These are phyloP conservation scores for Vulpes ferrilata DNA, from an alignment of 2,113 vertebrate species.

Conservation along the genomic window DNA sequence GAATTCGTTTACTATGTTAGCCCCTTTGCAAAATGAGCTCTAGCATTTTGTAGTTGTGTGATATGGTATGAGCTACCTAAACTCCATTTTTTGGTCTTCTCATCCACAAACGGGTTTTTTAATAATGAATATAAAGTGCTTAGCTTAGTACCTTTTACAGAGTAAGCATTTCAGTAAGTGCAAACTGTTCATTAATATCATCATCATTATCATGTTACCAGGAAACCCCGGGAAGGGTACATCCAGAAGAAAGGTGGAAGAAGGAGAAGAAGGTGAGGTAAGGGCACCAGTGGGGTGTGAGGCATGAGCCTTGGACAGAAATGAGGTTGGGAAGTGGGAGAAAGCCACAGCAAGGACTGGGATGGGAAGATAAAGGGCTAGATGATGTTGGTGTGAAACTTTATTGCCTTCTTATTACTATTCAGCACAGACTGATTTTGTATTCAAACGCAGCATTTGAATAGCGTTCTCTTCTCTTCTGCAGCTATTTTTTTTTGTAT, in stretches of 20 bases:
- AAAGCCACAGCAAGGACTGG: not conserved
- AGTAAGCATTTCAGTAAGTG: not conserved
- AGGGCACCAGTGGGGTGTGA: not conserved
- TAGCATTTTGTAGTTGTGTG: not conserved
- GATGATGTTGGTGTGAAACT: not conserved
- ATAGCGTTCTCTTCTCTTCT: not conserved
- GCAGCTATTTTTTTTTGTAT: not conserved
- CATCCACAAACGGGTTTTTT: not conserved
- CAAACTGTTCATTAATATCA: not conserved
- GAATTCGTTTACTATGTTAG: not conserved
- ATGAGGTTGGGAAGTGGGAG: not conserved
- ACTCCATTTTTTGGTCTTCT: not conserved
- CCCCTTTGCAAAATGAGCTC: not conserved
- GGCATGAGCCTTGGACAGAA: not conserved
- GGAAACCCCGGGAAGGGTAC: not conserved
- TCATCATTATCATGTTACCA: not conserved
- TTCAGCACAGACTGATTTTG: not conserved
- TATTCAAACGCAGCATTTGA: not conserved
- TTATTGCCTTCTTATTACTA: not conserved
- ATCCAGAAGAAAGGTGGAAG: not conserved
- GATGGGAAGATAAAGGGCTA: not conserved
- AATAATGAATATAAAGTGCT: not conserved
- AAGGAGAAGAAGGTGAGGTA: not conserved
- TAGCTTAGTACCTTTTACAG: not conserved
- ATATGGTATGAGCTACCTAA: not conserved